phyloP scores from a whole-genome alignment of 2,888 invertebrate species.

The Nomada hirtipes region DNA sequence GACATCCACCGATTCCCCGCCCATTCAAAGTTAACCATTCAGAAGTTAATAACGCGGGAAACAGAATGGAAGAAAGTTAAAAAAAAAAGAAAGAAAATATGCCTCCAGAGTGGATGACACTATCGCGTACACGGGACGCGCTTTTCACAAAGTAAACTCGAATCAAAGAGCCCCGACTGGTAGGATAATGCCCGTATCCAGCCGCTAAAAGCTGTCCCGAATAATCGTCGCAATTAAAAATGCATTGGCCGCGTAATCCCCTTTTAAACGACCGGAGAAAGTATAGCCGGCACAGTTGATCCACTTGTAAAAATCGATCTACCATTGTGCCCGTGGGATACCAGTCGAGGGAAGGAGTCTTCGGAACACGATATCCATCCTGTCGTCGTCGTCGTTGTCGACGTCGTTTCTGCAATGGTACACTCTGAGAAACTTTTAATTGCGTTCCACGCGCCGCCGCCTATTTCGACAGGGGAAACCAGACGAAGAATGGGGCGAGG shows the following conservation, averaged over 20 bases:
- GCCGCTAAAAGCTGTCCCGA: constrained; percentile 25
- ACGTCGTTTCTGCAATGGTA: constrained; percentile 53
- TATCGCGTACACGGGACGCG: background rate
- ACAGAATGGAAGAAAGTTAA: background rate
- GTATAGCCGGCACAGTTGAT: constrained; percentile 36
- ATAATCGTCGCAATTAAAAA: constrained; percentile 49
- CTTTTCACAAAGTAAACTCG: constrained; percentile 23
- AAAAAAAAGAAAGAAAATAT: background rate
- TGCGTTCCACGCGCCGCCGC: constrained; percentile 75
- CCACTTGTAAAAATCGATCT: constrained; percentile 51
- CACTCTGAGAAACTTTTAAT: constrained; percentile 79
- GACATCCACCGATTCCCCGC: background rate
- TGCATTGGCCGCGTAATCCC: constrained; percentile 40
- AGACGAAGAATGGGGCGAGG: constrained; percentile 7
- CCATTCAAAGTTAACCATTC: no score
- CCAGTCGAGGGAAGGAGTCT: constrained; percentile 27
- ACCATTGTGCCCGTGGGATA: constrained; percentile 32
- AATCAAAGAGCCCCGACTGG: background rate
- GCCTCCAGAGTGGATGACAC: background rate
- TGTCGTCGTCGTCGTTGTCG: constrained; percentile 63
- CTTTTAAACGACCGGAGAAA: constrained; percentile 23
- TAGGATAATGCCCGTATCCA: constrained; percentile 24
- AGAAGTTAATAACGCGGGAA: constrained; percentile 9
- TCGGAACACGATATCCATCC: constrained; percentile 50
- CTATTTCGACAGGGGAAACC: constrained; percentile 52